These are phyloP conservation scores for Drosophila nigrodunni DNA, from an alignment of 1,140 invertebrate species.

Conservation along the genomic window DNA sequence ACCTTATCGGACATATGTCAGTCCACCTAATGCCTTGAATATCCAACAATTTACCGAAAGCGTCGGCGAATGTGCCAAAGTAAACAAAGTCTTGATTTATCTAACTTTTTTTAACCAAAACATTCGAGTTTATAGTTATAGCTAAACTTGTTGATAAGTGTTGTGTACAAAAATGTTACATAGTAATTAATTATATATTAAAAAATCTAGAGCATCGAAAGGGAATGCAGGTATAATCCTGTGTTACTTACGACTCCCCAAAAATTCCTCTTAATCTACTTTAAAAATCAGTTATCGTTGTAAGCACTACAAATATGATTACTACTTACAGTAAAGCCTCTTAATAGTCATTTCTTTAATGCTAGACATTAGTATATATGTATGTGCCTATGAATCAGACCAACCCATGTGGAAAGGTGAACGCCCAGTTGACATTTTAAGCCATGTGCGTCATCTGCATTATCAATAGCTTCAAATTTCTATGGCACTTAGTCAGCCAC, in stretches of 20 bases:
- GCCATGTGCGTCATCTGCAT: constrained; percentile 23
- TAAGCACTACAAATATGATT: not conserved
- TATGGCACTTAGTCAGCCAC: constrained; percentile 22
- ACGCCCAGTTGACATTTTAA: constrained; percentile 18
- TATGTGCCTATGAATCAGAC: constrained; percentile 9
- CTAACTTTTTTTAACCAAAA: not conserved
- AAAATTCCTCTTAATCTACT: not conserved
- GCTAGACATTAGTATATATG: not conserved
- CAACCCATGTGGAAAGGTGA: constrained; percentile 5
- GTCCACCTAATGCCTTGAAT: not conserved
- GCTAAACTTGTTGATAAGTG: not conserved
- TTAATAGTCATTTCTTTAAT: not conserved
- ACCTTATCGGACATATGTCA: constrained; percentile 11
- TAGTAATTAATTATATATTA: too few relatives aligned
- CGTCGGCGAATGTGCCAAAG: not conserved
- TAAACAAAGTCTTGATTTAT: constrained; percentile 4
- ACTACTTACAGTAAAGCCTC: not conserved
- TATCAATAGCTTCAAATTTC: constrained; percentile 6
- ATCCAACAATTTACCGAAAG: not conserved
- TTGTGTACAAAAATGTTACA: not conserved
- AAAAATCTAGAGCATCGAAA: too few relatives aligned
- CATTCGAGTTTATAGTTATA: not conserved
- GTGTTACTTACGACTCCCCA: too few relatives aligned
- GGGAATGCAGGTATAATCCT: too few relatives aligned
- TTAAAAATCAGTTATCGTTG: not conserved